These are phyloP conservation scores for Molossus molossus DNA, from an alignment of 2,797 vertebrate species.

Conservation along the genomic window DNA sequence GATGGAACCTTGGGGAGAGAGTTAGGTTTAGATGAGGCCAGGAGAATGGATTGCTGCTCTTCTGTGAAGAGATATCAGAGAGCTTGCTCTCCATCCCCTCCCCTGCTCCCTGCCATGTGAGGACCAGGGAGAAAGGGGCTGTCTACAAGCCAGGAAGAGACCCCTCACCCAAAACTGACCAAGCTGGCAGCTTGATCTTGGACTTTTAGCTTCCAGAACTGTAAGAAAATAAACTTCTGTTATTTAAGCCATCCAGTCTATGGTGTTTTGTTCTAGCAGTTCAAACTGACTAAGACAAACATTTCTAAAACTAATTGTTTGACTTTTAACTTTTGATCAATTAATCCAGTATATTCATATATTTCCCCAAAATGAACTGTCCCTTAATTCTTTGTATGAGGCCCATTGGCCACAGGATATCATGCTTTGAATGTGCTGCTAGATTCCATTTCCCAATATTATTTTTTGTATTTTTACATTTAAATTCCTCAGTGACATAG, in stretches of 20 bases:
- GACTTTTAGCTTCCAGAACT: neutral
- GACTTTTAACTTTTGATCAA: neutral
- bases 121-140: neutral
- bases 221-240: neutral
- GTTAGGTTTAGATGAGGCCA: neutral
- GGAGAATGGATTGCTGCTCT: neutral
- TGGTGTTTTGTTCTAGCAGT: neutral
- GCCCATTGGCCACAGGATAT: neutral
- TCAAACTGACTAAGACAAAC: neutral
- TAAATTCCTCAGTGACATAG: neutral
- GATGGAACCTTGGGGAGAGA: neutral
- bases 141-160: neutral
- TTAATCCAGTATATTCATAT: neutral
- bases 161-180: neutral
- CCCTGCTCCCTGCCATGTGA: neutral
- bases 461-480: neutral
- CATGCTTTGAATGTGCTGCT: neutral
- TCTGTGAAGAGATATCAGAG: neutral
- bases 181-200: neutral
- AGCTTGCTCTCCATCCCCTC: neutral
- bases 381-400: neutral
- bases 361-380: neutral
- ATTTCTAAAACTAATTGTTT: neutral
- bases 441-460: conserved; percentile 17
- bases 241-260: neutral